phyloP scores from a whole-genome alignment of 2,113 vertebrate genomes.

The Scartelaos histophorus region DNA sequence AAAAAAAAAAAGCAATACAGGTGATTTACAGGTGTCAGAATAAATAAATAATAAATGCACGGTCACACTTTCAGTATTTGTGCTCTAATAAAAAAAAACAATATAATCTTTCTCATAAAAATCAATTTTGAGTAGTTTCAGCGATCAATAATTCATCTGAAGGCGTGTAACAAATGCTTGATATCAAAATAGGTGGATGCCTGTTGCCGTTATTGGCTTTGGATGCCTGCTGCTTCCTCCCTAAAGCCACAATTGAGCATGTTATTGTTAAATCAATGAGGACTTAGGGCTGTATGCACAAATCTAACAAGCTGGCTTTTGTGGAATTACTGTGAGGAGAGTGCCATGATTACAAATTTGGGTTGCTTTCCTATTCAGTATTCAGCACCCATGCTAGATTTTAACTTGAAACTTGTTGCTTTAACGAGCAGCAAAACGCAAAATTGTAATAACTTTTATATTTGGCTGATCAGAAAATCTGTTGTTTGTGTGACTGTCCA shows the following conservation, averaged over 20 bases:
- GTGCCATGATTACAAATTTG: conserved; percentile 12
- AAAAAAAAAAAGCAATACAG: neutral
- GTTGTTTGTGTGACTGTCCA: conserved; percentile 24
- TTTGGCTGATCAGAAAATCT: neutral
- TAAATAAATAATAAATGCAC: neutral
- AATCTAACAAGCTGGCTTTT: conserved; percentile 23
- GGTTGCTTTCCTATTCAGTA: conserved; percentile 5
- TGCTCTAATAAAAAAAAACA: conserved; percentile 23
- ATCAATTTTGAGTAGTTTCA: conserved; percentile 29
- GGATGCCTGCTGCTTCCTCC: conserved; percentile 41
- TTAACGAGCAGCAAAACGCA: neutral
- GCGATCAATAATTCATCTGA: conserved; percentile 58
- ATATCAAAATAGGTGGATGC: conserved; percentile 19
- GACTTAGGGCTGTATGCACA: conserved; percentile 35
- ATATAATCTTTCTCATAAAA: conserved; percentile 36
- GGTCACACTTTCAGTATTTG: neutral
- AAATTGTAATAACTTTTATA: neutral
- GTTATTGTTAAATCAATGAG: conserved; percentile 61
- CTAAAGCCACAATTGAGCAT: conserved; percentile 46
- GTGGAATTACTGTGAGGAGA: conserved; percentile 14
- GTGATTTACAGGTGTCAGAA: neutral
- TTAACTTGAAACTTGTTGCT: neutral
- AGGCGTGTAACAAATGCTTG: conserved; percentile 27
- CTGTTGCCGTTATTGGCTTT: conserved; percentile 46
- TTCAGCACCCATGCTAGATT: neutral